Evolutionary conservation across 2,888 invertebrate genomes (phyloP), one percentile per base, ranked within the genome.

Genomic region (Ferrisia virgata): DNA sequence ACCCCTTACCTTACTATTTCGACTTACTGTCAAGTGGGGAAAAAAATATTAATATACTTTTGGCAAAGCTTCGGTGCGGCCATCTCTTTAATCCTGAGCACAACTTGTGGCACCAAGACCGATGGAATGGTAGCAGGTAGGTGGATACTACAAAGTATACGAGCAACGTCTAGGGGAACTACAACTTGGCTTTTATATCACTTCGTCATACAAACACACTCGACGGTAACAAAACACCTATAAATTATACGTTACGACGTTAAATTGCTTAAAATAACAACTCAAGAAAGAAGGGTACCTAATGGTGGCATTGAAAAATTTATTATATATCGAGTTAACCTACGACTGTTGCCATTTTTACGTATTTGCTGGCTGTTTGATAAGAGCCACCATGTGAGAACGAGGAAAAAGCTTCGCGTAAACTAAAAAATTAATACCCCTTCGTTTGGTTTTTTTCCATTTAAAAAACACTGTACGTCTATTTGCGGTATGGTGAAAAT

Each of bases 281-380:
- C 64, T 64, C 64, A 28, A 64, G 64, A 64, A 64, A 64, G 25
- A 28, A 64, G 64, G 64, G 64, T 64, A 64, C 28, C 53, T 22
- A 64, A 25, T 15, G 5, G 11, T 4, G 64, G 64, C 64, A 64
- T 64, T 64, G 64, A 64, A 64, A 64, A 64, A 64, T 64, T 64
- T 64, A 64, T 64, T 64, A 64, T 64, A 64, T 64, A 64, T 64
- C 64, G 64, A 28, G 64, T 64, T 64, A 64, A 64, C 64, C 64
- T 31, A 28, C 64, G 64, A 2, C 22, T 13, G 53, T 2, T 39
- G 6, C 39, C 6, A 39, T 39, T 5, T n/a, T 53, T 53, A 5
- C 53, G 18, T 6, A 58, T 47, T 47, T n/a, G 47, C 47, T 2
- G 47, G 47, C 11, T 25, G 64, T 64, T 28, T 28, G 64, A 28